These are phyloP conservation scores for Therioaphis trifolii DNA, from an alignment of 2,888 invertebrate species.

Conservation along the genomic window DNA sequence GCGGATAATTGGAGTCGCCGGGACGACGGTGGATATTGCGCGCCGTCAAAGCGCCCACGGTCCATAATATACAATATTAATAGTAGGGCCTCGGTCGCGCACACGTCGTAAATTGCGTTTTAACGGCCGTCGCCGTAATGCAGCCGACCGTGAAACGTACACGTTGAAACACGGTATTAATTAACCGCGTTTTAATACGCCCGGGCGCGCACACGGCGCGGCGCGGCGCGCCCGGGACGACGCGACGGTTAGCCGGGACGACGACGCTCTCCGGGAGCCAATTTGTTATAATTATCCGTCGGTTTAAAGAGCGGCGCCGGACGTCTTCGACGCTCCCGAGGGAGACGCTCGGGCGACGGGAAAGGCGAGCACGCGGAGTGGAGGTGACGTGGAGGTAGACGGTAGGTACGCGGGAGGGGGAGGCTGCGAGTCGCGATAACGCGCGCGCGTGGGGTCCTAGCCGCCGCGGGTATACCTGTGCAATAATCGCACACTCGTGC, in stretches of 20 bases:
- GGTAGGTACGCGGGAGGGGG: too few species aligned
- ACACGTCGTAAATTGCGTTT: constrained; percentile 31
- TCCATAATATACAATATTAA: constrained; percentile 28
- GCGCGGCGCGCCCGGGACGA: background rate
- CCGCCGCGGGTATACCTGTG: too few species aligned
- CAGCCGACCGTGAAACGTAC: constrained; percentile 5
- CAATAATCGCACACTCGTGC: too few species aligned
- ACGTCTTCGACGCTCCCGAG: background rate
- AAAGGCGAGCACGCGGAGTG: too few species aligned
- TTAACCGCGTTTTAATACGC: constrained; percentile 46
- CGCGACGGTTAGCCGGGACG: background rate
- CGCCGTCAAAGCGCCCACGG: background rate
- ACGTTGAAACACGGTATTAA: constrained; percentile 43
- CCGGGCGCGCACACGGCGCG: background rate
- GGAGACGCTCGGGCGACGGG: too few species aligned
- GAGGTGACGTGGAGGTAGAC: too few species aligned
- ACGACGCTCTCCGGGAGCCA: too few species aligned
- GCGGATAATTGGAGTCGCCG: background rate
- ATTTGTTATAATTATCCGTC: constrained; percentile 35
- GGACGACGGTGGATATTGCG: background rate
- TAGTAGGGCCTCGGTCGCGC: background rate
- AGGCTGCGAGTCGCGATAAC: too few species aligned
- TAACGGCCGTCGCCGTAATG: constrained; percentile 13
- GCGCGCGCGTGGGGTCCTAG: background rate
- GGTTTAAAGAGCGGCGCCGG: background rate